Evolutionary conservation across 2,113 vertebrate genomes (phyloP).

Genomic region (Pteropus alecto): DNA sequence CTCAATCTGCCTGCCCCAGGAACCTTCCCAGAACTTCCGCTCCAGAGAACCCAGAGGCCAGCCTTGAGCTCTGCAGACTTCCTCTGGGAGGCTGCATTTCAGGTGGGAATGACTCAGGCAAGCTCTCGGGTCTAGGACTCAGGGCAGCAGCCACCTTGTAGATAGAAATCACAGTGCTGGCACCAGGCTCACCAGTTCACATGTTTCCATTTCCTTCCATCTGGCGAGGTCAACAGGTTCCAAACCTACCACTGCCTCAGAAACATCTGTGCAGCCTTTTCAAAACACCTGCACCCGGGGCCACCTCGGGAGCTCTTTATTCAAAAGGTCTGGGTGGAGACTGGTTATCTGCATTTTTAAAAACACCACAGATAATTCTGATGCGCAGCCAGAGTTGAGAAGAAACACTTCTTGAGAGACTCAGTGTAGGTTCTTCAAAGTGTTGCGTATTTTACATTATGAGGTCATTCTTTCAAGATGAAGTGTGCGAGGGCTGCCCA

Average conservation of each 20-base stretch:
- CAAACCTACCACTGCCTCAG: not conserved
- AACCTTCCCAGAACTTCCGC: not conserved
- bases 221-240: not conserved
- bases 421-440: not conserved
- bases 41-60: not conserved
- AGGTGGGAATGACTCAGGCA: not conserved
- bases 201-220: not conserved
- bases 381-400: not conserved
- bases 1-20: not conserved
- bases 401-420: not conserved
- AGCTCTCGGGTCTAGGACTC: not conserved
- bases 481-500: not conserved
- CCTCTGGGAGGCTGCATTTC: not conserved
- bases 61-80: not conserved
- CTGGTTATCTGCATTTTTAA: not conserved
- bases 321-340: not conserved
- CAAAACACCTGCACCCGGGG: not conserved
- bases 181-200: not conserved
- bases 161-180: not conserved
- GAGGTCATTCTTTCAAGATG: not conserved
- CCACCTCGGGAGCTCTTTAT: no score
- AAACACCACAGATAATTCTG: not conserved
- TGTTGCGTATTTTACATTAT: not conserved
- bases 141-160: not conserved
- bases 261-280: fast-evolving